Conservation (phyloP, 1,140 invertebrate genomes). For the Drosophila leontia region DNA sequence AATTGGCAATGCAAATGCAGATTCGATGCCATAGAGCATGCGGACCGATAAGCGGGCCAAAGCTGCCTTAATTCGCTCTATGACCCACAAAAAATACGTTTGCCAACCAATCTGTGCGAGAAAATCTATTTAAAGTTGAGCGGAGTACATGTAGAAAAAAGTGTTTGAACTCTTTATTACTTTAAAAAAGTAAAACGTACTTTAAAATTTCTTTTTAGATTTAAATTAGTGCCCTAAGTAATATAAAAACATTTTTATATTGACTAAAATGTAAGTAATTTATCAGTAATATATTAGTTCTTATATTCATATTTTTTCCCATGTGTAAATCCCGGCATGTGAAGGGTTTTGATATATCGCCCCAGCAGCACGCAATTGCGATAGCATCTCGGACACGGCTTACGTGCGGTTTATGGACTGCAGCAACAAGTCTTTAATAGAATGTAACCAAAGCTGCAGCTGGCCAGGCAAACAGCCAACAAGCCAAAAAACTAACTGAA, state of each 20-base stretch:
- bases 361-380: constrained; percentile 57
- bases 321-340: constrained; percentile 33
- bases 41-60: constrained; percentile 46
- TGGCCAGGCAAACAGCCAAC: constrained; percentile 13
- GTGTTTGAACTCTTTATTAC: neutral
- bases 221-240: neutral
- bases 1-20: constrained; percentile 55
- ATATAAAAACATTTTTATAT: neutral
- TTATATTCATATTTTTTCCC: neutral
- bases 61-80: constrained; percentile 55
- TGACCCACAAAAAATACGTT: constrained; percentile 60
- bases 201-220: neutral
- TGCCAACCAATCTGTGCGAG: constrained; percentile 44
- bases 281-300: neutral
- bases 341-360: constrained; percentile 73
- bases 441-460: constrained; percentile 62
- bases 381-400: constrained; percentile 72
- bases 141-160: constrained; percentile 10
- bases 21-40: constrained; percentile 41
- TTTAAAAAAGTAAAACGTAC: neutral
- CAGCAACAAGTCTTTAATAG: constrained; percentile 46
- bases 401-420: constrained; percentile 71
- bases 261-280: neutral
- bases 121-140: constrained; percentile 35
- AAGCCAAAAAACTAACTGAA: constrained; percentile 22